Conservation (phyloP, 2,113 vertebrate genomes). For the Pelecanoides urinatrix region DNA sequence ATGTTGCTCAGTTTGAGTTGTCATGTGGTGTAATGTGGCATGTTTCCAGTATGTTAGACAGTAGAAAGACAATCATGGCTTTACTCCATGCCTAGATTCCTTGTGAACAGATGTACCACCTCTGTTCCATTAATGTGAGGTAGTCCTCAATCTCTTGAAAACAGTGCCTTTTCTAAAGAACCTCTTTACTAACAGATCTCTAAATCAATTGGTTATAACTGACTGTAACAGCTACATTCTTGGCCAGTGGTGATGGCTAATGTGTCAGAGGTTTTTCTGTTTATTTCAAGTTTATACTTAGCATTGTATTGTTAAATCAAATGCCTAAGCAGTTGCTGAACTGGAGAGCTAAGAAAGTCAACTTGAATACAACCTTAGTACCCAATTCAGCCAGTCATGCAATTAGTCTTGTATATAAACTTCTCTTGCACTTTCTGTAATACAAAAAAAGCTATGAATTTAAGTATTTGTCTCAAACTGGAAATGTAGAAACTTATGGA, state of each 20-base stretch:
- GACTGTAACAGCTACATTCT: background rate
- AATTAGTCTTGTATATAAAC: conserved; percentile 61
- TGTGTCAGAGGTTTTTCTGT: conserved; percentile 22
- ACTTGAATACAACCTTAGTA: conserved; percentile 35
- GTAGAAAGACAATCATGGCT: background rate
- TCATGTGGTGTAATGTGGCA: background rate
- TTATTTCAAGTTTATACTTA: conserved; percentile 58
- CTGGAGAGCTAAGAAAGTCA: conserved; percentile 38
- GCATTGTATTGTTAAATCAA: conserved; percentile 53
- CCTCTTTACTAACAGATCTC: background rate
- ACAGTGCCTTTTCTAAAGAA: background rate
- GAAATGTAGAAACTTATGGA: conserved; percentile 69
- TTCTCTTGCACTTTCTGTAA: conserved; percentile 76
- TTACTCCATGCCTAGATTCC: background rate
- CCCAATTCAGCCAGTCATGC: conserved; percentile 33
- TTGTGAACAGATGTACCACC: background rate
- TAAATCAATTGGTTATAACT: background rate
- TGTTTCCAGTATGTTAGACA: background rate
- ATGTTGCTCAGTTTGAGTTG: background rate
- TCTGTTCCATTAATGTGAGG: background rate
- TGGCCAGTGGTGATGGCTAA: conserved; percentile 14
- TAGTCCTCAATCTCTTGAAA: background rate
- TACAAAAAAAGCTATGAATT: conserved; percentile 69
- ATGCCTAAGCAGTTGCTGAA: conserved; percentile 35
- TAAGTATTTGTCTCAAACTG: conserved; percentile 75